Conservation (phyloP, 2,797 vertebrate genomes). For the Sebastes oblongus region DNA sequence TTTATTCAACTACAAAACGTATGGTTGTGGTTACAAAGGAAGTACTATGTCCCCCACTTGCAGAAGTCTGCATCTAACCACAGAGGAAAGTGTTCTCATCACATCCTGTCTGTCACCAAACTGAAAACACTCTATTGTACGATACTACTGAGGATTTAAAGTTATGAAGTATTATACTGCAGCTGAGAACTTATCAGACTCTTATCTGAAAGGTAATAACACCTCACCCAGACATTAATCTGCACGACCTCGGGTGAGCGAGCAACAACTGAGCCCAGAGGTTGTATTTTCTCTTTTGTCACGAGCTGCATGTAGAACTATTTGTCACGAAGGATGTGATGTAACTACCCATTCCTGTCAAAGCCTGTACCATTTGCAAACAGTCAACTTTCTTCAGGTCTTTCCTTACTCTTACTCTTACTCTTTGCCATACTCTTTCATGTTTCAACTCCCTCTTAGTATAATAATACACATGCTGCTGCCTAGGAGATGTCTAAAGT, state of each 20-base stretch:
- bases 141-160: not conserved
- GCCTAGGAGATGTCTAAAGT: conserved; percentile 36
- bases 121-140: not conserved
- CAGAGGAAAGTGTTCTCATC: conserved; percentile 32
- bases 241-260: not conserved
- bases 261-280: not conserved
- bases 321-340: conserved; percentile 30
- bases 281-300: not conserved
- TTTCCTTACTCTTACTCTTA: not conserved
- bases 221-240: conserved; percentile 6
- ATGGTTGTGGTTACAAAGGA: not conserved
- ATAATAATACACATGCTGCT: conserved; percentile 41
- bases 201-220: conserved; percentile 34
- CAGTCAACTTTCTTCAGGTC: not conserved
- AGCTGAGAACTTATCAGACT: not conserved
- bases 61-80: conserved; percentile 26
- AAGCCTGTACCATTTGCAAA: conserved; percentile 27
- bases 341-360: conserved; percentile 26
- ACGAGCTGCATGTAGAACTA: not conserved
- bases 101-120: conserved; percentile 53
- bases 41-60: not conserved
- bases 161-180: not conserved
- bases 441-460: not conserved
- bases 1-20: not conserved
- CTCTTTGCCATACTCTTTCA: not conserved